phyloP scores from a whole-genome alignment of 1,140 invertebrate genomes.

The Agrilus planipennis region DNA sequence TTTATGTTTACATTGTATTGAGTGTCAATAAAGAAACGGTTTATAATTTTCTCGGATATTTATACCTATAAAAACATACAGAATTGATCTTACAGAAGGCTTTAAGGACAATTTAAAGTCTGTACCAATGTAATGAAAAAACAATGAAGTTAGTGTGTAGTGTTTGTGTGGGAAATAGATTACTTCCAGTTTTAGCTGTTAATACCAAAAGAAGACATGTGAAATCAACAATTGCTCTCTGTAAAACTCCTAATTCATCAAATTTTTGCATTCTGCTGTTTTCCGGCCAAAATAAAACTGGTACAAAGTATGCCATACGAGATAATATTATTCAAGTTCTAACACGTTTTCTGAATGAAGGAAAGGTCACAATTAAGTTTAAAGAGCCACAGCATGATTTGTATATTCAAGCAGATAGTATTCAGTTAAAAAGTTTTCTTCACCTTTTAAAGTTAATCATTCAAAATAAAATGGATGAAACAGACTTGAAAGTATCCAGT shows the following conservation, averaged over 20 bases:
- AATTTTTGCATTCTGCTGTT: conserved; percentile 53
- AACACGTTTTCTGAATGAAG: conserved; percentile 55
- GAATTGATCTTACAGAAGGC: too few species aligned
- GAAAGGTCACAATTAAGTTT: conserved; percentile 61
- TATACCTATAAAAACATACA: too few species aligned
- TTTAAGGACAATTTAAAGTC: too few species aligned
- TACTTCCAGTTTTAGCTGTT: conserved; percentile 33
- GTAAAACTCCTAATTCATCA: conserved; percentile 44
- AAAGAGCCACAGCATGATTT: conserved; percentile 56
- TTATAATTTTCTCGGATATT: too few species aligned
- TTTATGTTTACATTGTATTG: too few species aligned
- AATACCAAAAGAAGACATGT: conserved; percentile 36
- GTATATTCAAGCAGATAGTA: conserved; percentile 49
- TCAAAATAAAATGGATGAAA: conserved; percentile 43
- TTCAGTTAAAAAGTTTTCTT: conserved; percentile 57
- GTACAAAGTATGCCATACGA: conserved; percentile 54
- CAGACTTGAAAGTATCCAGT: conserved; percentile 41
- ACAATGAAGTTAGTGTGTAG: conserved; percentile 57
- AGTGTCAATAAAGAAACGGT: too few species aligned
- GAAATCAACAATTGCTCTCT: conserved; percentile 51
- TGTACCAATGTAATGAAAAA: too few species aligned
- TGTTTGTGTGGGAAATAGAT: conserved; percentile 48
- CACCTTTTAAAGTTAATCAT: conserved; percentile 48
- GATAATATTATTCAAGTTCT: conserved; percentile 52
- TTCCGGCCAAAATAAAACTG: conserved; percentile 48